Conservation (phyloP, 2,113 vertebrate genomes). For the Taurulus bubalis region DNA sequence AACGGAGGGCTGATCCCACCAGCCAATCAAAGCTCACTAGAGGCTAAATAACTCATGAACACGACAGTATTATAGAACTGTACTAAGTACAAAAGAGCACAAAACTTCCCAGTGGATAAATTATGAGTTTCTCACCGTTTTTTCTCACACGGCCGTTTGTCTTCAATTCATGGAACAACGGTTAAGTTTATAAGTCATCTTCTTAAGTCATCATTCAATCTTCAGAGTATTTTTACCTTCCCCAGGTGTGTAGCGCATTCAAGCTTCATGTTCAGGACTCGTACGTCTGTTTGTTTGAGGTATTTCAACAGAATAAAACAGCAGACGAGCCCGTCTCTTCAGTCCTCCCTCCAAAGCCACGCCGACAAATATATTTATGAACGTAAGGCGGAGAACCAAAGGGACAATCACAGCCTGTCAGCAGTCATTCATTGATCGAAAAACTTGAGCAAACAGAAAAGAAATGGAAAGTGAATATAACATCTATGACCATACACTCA, state of each 20-base stretch:
- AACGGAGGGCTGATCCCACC: no score
- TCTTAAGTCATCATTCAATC: no score
- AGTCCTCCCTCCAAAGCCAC: background rate
- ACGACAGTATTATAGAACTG: background rate
- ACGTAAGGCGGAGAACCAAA: background rate
- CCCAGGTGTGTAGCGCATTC: background rate
- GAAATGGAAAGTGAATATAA: no score
- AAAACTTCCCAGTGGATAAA: constrained; percentile 5
- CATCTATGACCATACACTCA: no score
- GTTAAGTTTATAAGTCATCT: no score
- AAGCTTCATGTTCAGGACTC: background rate
- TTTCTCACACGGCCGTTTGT: background rate
- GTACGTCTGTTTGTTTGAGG: background rate
- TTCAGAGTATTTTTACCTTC: no score
- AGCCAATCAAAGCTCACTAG: background rate
- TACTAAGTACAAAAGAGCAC: background rate
- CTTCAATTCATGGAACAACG: background rate
- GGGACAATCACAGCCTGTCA: background rate
- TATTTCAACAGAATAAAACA: no score
- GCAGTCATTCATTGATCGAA: background rate
- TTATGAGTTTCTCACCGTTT: no score
- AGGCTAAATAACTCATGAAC: background rate
- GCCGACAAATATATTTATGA: background rate
- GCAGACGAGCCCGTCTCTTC: no score
- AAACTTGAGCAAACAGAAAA: no score